Percentiles rank a stretch among this genome's conserved stretches.
Conservation (phyloP, 2,113 vertebrate genomes). For the Stictonetta naevosa region DNA sequence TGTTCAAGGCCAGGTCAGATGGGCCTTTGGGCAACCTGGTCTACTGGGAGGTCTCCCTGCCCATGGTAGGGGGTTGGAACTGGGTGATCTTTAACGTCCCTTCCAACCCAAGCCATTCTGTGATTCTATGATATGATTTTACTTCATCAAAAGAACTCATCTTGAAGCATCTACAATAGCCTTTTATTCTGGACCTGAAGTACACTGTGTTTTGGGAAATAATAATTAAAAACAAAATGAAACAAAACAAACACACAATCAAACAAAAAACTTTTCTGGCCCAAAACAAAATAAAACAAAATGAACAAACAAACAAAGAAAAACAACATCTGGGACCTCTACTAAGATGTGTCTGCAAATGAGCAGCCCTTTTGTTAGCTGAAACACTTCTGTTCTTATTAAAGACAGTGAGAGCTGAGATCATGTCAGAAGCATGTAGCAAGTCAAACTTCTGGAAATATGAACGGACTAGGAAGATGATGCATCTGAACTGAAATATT, state of each 20-base stretch:
- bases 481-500: neutral
- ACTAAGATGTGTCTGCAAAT: neutral
- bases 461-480: neutral
- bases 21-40: too few species aligned
- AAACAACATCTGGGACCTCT: neutral
- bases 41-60: too few species aligned
- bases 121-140: neutral
- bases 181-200: neutral
- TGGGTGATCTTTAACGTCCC: too few species aligned
- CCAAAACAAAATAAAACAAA: neutral
- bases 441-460: neutral
- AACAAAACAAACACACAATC: too few species aligned
- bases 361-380: neutral
- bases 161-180: neutral
- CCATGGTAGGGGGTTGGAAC: too few species aligned
- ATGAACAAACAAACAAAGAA: neutral
- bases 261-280: neutral
- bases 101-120: too few species aligned
- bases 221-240: neutral
- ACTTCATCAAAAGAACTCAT: neutral
- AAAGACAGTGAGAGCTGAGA: neutral
- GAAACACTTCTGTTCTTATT: neutral
- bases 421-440: neutral
- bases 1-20: too few species aligned
- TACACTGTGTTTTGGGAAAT: neutral